These are phyloP conservation scores for Galbula dea DNA, from an alignment of 2,113 vertebrate species.

Conservation along the genomic window DNA sequence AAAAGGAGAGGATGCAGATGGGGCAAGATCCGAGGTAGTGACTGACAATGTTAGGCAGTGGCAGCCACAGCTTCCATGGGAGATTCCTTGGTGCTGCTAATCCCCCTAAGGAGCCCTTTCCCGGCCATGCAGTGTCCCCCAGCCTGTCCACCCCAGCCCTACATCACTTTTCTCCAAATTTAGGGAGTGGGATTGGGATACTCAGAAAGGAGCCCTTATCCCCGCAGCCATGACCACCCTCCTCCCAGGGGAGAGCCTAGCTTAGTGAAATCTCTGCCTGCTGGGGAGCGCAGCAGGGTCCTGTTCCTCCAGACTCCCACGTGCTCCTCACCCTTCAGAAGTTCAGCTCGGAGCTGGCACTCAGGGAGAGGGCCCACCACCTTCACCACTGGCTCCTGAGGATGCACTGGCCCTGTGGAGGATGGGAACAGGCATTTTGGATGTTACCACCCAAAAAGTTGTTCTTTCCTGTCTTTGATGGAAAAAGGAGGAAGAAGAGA, in stretches of 20 bases:
- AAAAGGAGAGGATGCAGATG: not conserved
- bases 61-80: not conserved
- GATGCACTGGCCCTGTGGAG: constrained; percentile 56
- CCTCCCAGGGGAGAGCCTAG: fast-evolving
- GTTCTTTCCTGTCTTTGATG: not conserved
- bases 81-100: not conserved
- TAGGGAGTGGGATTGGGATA: not conserved
- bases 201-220: not conserved
- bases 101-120: not conserved
- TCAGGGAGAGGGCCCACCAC: not conserved
- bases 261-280: not conserved
- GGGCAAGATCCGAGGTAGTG: not conserved
- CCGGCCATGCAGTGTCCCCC: fast-evolving
- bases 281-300: not conserved
- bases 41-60: not conserved
- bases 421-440: not conserved
- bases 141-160: not conserved
- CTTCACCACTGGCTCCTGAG: not conserved
- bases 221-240: not conserved
- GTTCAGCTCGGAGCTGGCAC: constrained; percentile 15
- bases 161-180: not conserved
- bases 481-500: not conserved
- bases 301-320: not conserved
- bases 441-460: not conserved
- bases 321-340: constrained; percentile 48